Conservation (phyloP, 2,888 invertebrate species). For the Drosophila acutilabella region DNA sequence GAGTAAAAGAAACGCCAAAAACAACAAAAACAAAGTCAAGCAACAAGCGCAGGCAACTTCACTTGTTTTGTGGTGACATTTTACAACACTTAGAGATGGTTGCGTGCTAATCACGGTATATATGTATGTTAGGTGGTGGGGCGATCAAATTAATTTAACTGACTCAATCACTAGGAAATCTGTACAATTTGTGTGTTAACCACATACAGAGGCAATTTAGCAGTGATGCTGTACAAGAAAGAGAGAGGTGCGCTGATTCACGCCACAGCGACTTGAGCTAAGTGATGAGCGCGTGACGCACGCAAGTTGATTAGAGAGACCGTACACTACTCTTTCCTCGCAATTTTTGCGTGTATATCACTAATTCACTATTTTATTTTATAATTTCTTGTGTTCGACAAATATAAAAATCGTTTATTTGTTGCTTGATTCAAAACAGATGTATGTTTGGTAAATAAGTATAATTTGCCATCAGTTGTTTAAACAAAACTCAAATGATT, state of each 20-base stretch:
- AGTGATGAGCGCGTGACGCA: constrained; percentile 19
- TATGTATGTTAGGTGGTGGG: neutral
- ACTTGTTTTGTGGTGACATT: constrained; percentile 6
- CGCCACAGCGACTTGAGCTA: neutral
- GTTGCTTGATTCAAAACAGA: no score
- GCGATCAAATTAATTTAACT: constrained; percentile 1
- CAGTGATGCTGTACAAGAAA: constrained; percentile 20
- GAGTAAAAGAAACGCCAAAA: neutral
- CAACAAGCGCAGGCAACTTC: constrained; percentile 6
- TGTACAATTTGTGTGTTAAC: neutral
- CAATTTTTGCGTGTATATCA: no score
- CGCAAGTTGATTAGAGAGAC: no score
- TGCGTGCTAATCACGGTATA: constrained; percentile 25
- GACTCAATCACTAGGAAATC: constrained; percentile 8
- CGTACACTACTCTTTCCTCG: no score
- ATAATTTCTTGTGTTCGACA: no score
- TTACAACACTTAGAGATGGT: constrained; percentile 26
- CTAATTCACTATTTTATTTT: no score
- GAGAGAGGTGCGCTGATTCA: constrained; percentile 33
- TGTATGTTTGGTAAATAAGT: neutral
- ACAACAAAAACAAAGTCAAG: neutral
- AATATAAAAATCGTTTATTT: no score
- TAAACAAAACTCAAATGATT: no score
- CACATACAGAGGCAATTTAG: constrained; percentile 4
- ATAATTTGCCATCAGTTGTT: no score